Conservation (phyloP, 2,888 invertebrate species). For the Plutella xylostella region DNA sequence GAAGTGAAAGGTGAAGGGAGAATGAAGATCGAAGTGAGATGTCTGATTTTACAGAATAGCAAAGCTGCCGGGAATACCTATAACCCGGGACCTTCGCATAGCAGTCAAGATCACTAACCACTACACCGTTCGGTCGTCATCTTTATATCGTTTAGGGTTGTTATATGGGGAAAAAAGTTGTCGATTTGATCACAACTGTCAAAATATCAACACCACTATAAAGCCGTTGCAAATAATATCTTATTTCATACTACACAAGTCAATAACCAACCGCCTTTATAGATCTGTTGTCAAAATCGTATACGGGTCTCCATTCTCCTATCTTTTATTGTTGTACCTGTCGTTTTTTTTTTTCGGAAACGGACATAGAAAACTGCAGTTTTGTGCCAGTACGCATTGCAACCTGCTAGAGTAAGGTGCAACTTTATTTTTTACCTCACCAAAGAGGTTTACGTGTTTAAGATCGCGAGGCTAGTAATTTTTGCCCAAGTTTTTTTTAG, state of each 20-base stretch:
- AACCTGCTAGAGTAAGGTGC: slow-evolving; percentile 59
- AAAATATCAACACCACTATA: too few relatives aligned
- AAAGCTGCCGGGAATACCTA: too few relatives aligned
- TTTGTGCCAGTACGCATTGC: slow-evolving; percentile 49
- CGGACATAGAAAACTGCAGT: slow-evolving; percentile 49
- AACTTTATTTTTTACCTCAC: slow-evolving; percentile 25
- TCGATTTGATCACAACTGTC: too few relatives aligned
- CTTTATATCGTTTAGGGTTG: too few relatives aligned
- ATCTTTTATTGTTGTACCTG: slow-evolving; percentile 44
- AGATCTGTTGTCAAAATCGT: slow-evolving; percentile 21
- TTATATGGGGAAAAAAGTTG: too few relatives aligned
- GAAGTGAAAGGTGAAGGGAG: too few relatives aligned
- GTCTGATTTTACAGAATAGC: too few relatives aligned
- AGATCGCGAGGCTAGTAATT: slow-evolving; percentile 6
- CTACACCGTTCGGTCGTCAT: too few relatives aligned
- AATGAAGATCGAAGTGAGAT: too few relatives aligned
- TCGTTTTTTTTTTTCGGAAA: slow-evolving; percentile 52
- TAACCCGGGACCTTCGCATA: too few relatives aligned
- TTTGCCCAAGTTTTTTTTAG: slow-evolving; percentile 3
- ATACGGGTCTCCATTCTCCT: slow-evolving; percentile 35
- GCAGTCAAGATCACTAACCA: too few relatives aligned
- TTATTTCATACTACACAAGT: neutral
- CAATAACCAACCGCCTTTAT: neutral
- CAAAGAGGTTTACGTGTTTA: slow-evolving; percentile 9
- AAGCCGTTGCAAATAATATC: too few relatives aligned